A percentile compares a stretch with the other conserved stretches of the same genome.
Conservation (phyloP, 1,140 invertebrate species). For the Sycophila sp. region DNA sequence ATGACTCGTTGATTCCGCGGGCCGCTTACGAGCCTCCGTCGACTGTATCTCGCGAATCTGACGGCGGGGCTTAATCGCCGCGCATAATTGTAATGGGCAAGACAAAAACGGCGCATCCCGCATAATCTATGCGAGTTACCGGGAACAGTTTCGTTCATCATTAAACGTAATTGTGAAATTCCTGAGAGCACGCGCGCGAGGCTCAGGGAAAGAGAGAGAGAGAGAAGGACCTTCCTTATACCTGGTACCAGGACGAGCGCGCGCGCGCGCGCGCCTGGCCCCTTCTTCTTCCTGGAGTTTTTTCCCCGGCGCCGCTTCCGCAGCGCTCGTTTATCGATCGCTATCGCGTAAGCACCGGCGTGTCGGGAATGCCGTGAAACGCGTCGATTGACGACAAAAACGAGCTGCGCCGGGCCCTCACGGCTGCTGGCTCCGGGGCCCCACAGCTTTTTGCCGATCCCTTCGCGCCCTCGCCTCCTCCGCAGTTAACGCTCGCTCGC, state of each 20-base stretch:
- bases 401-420: slow-evolving; percentile 18
- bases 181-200: slow-evolving; percentile 11
- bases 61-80: slow-evolving; percentile 24
- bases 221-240: too few relatives aligned
- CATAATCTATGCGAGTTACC: slow-evolving; percentile 36
- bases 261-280: slow-evolving; percentile 9
- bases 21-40: not conserved
- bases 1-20: not conserved
- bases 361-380: slow-evolving; percentile 35
- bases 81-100: slow-evolving; percentile 29
- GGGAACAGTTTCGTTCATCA: slow-evolving; percentile 36
- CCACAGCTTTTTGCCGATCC: slow-evolving; percentile 6
- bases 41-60: not conserved
- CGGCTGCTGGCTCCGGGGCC: not conserved
- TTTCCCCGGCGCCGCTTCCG: too few relatives aligned
- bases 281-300: too few relatives aligned
- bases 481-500: not conserved
- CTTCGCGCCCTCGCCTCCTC: not conserved
- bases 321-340: too few relatives aligned
- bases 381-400: slow-evolving; percentile 41
- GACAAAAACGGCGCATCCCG: slow-evolving; percentile 25
- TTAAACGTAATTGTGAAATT: slow-evolving; percentile 42
- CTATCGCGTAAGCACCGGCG: too few relatives aligned
- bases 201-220: not conserved
- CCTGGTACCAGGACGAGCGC: too few relatives aligned